Conservation (phyloP, 2,888 invertebrate species). For the Thyatira batis region DNA sequence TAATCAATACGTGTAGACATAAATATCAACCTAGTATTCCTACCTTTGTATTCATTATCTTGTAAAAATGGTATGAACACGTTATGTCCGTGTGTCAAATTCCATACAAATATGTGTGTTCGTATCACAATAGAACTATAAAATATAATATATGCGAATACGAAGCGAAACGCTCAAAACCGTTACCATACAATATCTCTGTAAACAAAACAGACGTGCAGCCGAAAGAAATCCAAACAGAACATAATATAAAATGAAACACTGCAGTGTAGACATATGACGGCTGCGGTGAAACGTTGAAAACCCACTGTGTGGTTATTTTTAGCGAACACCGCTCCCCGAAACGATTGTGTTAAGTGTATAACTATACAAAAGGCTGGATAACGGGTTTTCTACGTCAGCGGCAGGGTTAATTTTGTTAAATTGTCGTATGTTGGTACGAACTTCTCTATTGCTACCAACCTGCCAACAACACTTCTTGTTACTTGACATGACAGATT, state of each 20-base stretch:
- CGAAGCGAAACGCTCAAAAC: neutral
- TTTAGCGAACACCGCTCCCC: slow-evolving; percentile 1
- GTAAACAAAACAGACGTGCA: neutral
- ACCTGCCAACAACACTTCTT: neutral
- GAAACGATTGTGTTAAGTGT: neutral
- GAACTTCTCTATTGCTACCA: neutral
- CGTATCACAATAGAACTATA: too few species aligned
- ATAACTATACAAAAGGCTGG: neutral
- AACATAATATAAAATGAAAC: neutral
- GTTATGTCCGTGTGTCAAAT: too few species aligned
- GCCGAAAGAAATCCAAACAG: neutral
- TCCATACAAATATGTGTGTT: too few species aligned
- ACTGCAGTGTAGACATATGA: neutral
- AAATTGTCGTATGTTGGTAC: neutral
- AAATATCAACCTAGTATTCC: too few species aligned
- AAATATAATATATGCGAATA: too few species aligned
- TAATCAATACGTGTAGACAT: too few species aligned
- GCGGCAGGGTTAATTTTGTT: slow-evolving; percentile 7
- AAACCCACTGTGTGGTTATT: neutral
- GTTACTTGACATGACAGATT: neutral
- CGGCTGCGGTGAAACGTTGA: slow-evolving; percentile 2
- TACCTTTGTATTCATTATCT: too few species aligned
- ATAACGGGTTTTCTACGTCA: neutral
- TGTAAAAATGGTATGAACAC: too few species aligned
- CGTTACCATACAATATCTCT: neutral